Percentiles rank a stretch among this genome's conserved stretches.
Evolutionary conservation across 2,888 invertebrate species (phyloP).

Genomic region (Andricus curvator): DNA sequence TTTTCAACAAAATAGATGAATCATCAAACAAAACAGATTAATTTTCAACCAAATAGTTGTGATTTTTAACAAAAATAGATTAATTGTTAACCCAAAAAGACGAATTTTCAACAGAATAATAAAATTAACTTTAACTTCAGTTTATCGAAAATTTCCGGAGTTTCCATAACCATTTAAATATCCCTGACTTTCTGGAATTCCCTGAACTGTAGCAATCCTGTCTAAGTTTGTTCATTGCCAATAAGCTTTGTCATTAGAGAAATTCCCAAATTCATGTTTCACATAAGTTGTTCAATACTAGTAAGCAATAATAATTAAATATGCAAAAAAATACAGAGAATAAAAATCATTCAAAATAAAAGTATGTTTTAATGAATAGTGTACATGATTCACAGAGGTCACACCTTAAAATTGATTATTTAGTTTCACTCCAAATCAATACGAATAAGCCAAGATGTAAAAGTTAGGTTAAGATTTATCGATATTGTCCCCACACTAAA

Average conservation of each 20-base stretch:
- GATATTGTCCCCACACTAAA: neutral
- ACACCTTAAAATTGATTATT: neutral
- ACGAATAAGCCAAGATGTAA: neutral
- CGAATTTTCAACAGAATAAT: no score
- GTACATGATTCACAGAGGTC: neutral
- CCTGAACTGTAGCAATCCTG: no score
- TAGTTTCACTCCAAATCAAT: neutral
- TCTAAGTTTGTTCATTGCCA: no score
- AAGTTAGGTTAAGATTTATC: neutral
- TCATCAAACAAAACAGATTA: no score
- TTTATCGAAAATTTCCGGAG: no score
- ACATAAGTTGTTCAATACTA: neutral
- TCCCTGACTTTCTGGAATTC: no score
- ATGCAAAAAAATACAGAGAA: neutral
- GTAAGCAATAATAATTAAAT: conserved; percentile 10
- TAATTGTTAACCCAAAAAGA: no score
- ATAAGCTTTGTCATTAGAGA: neutral
- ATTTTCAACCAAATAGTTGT: no score
- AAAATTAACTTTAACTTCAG: no score
- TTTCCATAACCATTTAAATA: no score
- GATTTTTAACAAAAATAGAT: no score
- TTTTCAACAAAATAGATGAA: no score
- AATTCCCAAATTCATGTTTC: conserved; percentile 1
- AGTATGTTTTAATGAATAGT: neutral
- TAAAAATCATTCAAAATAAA: neutral